Base-by-base conservation (phyloP, 2,797 vertebrate species). In the Gorsachius magnificus region DNA sequence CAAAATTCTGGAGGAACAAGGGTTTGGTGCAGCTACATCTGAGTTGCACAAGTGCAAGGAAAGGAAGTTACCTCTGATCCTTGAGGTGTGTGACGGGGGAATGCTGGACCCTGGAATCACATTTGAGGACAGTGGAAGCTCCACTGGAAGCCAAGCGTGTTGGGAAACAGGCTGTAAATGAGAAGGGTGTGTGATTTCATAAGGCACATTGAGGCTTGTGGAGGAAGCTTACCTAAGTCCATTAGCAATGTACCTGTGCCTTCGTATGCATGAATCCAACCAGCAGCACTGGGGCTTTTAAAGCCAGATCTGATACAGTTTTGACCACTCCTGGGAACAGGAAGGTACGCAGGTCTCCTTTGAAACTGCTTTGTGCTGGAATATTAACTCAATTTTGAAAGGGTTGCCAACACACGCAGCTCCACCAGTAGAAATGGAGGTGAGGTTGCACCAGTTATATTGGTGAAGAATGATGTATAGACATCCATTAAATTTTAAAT, bases 281-380 rank as follows among this genome's bases (percentile, higher is more conserved):
- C 41, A 33, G 48, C 33, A 66, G 48, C 5, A 1, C 1, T 63
- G 60, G 56, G 33, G 43, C 60, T 92, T 95, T 87, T 22, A 78
- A 70, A 88, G 79, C 77, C 93, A 95, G 41, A 91, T 92, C 86
- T 86, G 85, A 90, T 81, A 50, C 8, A 35, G 60, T 50, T 91
- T 74, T 75, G 57, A 83, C 57, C 65, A 31, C 46, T 87, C 51
- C 46, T 93, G 65, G 88, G 71, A 86, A 48, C 0, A 78, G 46
- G 74, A 83, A 90, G 35, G 35, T 69, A 33, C 43, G n/a, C 19
- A 58, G 35, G 51, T 81, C 46, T 88, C 63, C 77, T 88, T n/a
- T 86, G 69, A 24, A 81, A 68, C n/a, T 61, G 36, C 54, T 78
- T 72, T 2, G 0, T 72, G 77, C 28, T 91, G 83, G 57, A 86